Base-by-base conservation (phyloP, 2,113 vertebrate genomes). In the Salvelinus namaycush region DNA sequence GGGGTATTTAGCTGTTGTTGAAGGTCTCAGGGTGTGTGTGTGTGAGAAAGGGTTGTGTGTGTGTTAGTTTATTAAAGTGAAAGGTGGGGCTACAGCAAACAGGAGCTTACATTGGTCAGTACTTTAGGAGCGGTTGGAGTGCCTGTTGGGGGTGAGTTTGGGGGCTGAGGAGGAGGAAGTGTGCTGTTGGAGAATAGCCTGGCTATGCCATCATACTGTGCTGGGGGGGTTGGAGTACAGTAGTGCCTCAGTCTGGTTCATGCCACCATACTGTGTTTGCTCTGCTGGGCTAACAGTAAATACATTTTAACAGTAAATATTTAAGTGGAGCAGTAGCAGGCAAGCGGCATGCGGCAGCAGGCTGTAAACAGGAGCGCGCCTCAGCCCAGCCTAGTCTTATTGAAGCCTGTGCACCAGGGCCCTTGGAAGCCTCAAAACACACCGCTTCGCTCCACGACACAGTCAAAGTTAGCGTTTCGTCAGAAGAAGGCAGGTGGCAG, bases 401-500 rank as follows among this genome's bases (percentile, higher is more conserved):
- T 70, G 82, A 79, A 83, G 66, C 76, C 88, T 77, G 82, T 80
- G 51, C 89, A 87, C 80, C 60, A 78, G 87, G 18, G 82, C 82
- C 85, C 84, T 85, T 76, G 76, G 82, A 88, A 92, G 82, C 86
- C 85, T 89, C 84, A 73, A 85, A 89, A 91, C 88, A 18, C 51
- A 54, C 51, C 5, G 51, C 51, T 18, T 54, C 5, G 51, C 51
- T 54, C 51, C 51, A 18, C 3, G 51, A 18, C 51, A 4, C 12
- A 54, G 16, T 90, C 87, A 84, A 89, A 87, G 88, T 88, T 89
- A 31, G 76, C 74, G 76, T 89, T 88, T 90, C 4, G 16, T 85
- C 8, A 87, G 88, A 90, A 88, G 80, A 88, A 93, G 90, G 93
- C 93, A 94, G 92, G 93, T 92, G 91, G 92, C 91, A 91, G 83